Percentiles rank a stretch among this genome's conserved stretches.
Evolutionary conservation across 2,888 invertebrate genomes (phyloP).

Genomic region (Lordiphosa fenestrarum): DNA sequence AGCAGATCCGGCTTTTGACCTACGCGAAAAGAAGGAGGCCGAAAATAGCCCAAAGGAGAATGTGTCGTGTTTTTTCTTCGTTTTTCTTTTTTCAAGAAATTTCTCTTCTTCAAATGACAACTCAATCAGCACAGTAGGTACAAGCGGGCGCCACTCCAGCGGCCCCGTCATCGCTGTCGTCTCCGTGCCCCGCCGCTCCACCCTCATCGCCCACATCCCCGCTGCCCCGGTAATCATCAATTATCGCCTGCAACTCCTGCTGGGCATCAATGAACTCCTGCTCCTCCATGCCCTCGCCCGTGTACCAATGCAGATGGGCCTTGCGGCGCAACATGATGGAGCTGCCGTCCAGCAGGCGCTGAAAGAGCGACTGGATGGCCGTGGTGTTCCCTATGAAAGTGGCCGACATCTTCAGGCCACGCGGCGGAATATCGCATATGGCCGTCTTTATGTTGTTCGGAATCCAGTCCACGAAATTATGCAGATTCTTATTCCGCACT

Average conservation of each 20-base stretch:
- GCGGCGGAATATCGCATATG: conserved; percentile 91
- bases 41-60: conserved; percentile 21
- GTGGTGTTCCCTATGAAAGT: conserved; percentile 92
- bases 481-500: conserved; percentile 88
- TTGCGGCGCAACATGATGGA: conserved; percentile 90
- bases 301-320: conserved; percentile 93
- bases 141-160: conserved; percentile 20
- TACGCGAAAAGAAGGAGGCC: conserved; percentile 20
- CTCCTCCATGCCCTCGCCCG: conserved; percentile 93
- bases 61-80: not conserved
- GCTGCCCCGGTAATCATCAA: conserved; percentile 83
- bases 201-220: not conserved
- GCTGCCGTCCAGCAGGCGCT: conserved; percentile 88
- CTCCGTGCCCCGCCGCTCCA: not conserved
- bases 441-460: conserved; percentile 93
- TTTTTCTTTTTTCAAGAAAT: not conserved
- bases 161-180: conserved; percentile 4
- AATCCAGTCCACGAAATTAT: conserved; percentile 90
- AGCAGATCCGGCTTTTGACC: conserved; percentile 51
- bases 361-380: conserved; percentile 90
- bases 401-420: conserved; percentile 91
- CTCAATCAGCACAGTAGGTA: conserved; percentile 25
- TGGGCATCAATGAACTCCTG: conserved; percentile 92
- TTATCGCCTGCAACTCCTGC: conserved; percentile 87
- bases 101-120: not conserved